Evolutionary conservation across 2,113 vertebrate genomes (phyloP).

Genomic region (Eurypyga helias): DNA sequence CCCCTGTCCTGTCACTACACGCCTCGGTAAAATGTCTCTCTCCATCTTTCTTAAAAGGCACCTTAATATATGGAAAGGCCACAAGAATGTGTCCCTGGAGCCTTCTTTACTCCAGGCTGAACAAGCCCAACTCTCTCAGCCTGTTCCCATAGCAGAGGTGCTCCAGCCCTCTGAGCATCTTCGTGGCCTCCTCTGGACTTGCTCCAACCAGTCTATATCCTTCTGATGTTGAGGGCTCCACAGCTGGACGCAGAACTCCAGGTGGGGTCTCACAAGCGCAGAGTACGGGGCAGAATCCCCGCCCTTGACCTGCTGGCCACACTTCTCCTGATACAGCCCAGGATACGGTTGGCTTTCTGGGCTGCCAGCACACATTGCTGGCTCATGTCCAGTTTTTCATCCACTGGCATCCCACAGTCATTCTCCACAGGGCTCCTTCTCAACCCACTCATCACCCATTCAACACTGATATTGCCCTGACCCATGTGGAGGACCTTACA

Average conservation of each 20-base stretch:
- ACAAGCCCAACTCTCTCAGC: not conserved
- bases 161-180: not conserved
- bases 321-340: not conserved
- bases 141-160: too few species aligned
- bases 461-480: not conserved
- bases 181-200: too few species aligned
- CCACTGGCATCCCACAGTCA: too few species aligned
- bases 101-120: not conserved
- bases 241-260: not conserved
- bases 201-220: not conserved
- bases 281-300: not conserved
- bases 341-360: fast-evolving
- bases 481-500: not conserved
- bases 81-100: not conserved
- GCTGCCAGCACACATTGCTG: fast-evolving
- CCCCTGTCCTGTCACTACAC: not conserved
- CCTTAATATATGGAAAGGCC: not conserved
- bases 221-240: not conserved
- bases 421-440: not conserved
- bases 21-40: not conserved
- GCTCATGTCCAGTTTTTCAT: not conserved
- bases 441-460: not conserved
- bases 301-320: not conserved
- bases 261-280: not conserved
- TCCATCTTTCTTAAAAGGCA: not conserved